Base-by-base conservation (phyloP, 2,797 vertebrate genomes). In the Lacerta viridis region DNA sequence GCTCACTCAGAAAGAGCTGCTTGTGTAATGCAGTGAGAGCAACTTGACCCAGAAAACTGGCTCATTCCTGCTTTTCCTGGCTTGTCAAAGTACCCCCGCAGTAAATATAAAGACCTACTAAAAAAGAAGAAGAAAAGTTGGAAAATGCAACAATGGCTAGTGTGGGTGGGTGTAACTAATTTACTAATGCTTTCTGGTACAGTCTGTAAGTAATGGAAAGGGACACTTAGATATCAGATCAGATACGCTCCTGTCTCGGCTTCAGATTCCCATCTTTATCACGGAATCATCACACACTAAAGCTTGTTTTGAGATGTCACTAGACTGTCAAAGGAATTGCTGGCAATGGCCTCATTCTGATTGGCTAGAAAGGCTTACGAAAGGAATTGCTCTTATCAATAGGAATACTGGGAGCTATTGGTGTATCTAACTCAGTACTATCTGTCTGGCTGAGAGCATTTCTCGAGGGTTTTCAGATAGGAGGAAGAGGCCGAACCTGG, bases 21-120 rank as follows among this genome's bases (percentile, higher is more conserved):
- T 0, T 87, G 17, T 50, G 85, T 15, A 84, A 55, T 75, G 8
- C 2, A 50, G 17, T 18, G 79, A 55, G 6, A 89, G 74, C 76
- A 82, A 75, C 50, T 80, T 17, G 7, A 0, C 61, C 50, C 68
- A 71, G 13, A 68, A 69, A 90, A 88, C 0, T 82, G 0, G 1
- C 7, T 91, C 11, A 18, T 87, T 92, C 83, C 72, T 64, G 59
- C 7, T 5, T 39, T 88, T 90, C 55, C 80, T 90, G 90, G 50
- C 50, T 55, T 23, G 89, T 78, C 25, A 84, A 15, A 3, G 86
- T 41, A 77, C 11, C 50, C 33, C 76, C 3, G 17, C 23, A 81
- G 3, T 81, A 91, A 3, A 25, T 3, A 79, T 20, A 85, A 74
- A 79, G 17, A 61, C 10, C 33, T 88, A 61, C 0, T 87, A 27